A percentile compares a stretch with the other conserved stretches of the same genome.
Conservation (phyloP, 1,140 invertebrate genomes). For the Leucophenga varia region DNA sequence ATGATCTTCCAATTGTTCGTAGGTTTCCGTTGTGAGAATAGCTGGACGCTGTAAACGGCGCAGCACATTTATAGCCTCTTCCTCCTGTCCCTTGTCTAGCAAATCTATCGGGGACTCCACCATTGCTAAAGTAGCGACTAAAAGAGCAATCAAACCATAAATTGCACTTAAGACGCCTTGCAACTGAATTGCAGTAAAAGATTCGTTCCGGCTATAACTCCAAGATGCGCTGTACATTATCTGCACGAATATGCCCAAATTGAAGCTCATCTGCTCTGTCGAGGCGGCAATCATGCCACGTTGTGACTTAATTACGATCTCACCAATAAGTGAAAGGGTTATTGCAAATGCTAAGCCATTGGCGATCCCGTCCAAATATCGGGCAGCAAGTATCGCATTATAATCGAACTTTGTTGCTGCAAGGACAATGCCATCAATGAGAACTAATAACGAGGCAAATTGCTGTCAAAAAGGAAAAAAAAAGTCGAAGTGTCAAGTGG, state of each 20-base stretch:
- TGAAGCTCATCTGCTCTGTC: background rate
- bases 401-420: slow-evolving; percentile 2
- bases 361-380: slow-evolving; percentile 15
- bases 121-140: slow-evolving; percentile 19
- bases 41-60: slow-evolving; percentile 31
- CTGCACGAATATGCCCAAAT: slow-evolving; percentile 12
- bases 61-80: slow-evolving; percentile 32
- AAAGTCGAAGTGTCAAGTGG: too few relatives aligned
- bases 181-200: slow-evolving; percentile 24
- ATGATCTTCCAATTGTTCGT: slow-evolving; percentile 39
- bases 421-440: background rate
- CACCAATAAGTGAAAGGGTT: slow-evolving; percentile 12
- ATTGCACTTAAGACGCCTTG: slow-evolving; percentile 26
- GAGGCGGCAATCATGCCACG: slow-evolving; percentile 6
- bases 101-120: slow-evolving; percentile 39
- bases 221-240: slow-evolving; percentile 25
- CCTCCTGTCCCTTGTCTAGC: slow-evolving; percentile 20
- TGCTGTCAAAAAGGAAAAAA: background rate
- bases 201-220: slow-evolving; percentile 9
- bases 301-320: background rate
- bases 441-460: background rate
- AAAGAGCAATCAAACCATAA: slow-evolving; percentile 22
- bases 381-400: slow-evolving; percentile 3
- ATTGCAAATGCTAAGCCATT: slow-evolving; percentile 8
- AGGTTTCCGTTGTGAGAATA: slow-evolving; percentile 35